Evolutionary conservation across 1,140 invertebrate species (phyloP).

Genomic region (Marisa cornuarietis): DNA sequence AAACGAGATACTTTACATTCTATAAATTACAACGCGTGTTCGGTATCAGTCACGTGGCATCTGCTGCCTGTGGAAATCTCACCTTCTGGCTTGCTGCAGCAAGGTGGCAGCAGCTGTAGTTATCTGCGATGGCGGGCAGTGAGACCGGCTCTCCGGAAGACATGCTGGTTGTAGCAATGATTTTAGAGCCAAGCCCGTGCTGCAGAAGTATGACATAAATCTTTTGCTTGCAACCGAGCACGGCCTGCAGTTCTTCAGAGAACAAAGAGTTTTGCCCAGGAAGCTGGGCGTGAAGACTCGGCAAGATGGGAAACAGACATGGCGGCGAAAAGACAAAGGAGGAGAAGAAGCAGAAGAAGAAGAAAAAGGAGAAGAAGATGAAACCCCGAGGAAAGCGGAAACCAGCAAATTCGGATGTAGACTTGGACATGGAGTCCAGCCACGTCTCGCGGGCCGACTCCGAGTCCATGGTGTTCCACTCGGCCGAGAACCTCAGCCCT

Average conservation of each 20-base stretch:
- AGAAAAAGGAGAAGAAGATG: slow-evolving; percentile 14
- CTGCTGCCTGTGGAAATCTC: too few relatives aligned
- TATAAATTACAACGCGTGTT: too few relatives aligned
- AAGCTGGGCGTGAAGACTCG: not conserved
- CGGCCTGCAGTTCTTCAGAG: not conserved
- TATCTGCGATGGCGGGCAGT: not conserved
- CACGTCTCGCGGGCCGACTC: slow-evolving; percentile 33
- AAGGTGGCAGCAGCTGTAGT: too few relatives aligned
- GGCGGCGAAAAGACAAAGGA: slow-evolving; percentile 9
- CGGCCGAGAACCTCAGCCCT: slow-evolving; percentile 30
- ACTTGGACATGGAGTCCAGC: slow-evolving; percentile 32
- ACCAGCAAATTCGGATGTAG: slow-evolving; percentile 7
- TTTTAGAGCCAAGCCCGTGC: not conserved
- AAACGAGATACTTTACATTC: too few relatives aligned
- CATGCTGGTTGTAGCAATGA: not conserved
- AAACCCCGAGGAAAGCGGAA: slow-evolving; percentile 8
- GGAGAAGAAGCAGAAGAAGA: slow-evolving; percentile 22
- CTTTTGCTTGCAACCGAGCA: not conserved
- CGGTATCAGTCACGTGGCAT: too few relatives aligned
- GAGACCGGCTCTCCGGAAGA: not conserved
- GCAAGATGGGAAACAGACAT: slow-evolving; percentile 29
- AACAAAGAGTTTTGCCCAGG: not conserved
- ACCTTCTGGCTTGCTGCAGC: too few relatives aligned
- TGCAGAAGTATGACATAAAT: not conserved
- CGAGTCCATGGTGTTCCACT: slow-evolving; percentile 34